A percentile compares a stretch with the other conserved stretches of the same genome.
phyloP scores from a whole-genome alignment of 1,140 invertebrate species.

The Drosophila ercepeae region DNA sequence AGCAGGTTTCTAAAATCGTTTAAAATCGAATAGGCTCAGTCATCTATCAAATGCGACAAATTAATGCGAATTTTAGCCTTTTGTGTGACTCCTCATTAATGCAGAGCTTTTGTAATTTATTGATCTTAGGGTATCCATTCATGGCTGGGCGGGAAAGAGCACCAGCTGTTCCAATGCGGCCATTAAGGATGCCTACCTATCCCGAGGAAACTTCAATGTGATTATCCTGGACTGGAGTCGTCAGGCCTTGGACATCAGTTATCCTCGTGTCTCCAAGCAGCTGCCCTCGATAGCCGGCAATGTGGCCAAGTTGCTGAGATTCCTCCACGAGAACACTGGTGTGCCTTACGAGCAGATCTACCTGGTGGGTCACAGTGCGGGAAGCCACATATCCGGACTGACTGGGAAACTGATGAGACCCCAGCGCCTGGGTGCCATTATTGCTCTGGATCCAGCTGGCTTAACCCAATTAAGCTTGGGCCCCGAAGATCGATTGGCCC shows the following conservation, averaged over 20 bases:
- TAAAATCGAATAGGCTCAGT: not conserved
- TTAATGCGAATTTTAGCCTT: not conserved
- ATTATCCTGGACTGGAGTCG: constrained; percentile 86
- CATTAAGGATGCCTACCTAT: constrained; percentile 77
- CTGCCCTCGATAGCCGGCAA: constrained; percentile 58
- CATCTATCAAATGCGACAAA: not conserved
- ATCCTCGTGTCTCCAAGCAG: constrained; percentile 67
- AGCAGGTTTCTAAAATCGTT: not conserved
- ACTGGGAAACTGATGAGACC: constrained; percentile 74
- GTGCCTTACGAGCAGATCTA: constrained; percentile 76
- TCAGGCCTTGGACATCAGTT: constrained; percentile 69
- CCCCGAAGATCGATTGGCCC: constrained; percentile 84
- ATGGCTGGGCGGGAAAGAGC: constrained; percentile 72
- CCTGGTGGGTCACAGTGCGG: constrained; percentile 85
- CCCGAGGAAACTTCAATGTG: constrained; percentile 85
- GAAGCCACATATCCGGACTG: constrained; percentile 84
- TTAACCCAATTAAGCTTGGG: constrained; percentile 79
- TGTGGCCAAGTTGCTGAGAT: constrained; percentile 64
- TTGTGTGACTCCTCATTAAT: not conserved
- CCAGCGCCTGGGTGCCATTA: constrained; percentile 71
- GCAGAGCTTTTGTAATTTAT: not conserved
- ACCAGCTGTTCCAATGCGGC: constrained; percentile 72
- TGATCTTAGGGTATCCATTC: constrained; percentile 58
- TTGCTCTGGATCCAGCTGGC: constrained; percentile 85
- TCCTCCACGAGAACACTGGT: constrained; percentile 82